Evolutionary conservation across 2,797 vertebrate genomes (phyloP).

Genomic region (Gymnopithys bicolor): DNA sequence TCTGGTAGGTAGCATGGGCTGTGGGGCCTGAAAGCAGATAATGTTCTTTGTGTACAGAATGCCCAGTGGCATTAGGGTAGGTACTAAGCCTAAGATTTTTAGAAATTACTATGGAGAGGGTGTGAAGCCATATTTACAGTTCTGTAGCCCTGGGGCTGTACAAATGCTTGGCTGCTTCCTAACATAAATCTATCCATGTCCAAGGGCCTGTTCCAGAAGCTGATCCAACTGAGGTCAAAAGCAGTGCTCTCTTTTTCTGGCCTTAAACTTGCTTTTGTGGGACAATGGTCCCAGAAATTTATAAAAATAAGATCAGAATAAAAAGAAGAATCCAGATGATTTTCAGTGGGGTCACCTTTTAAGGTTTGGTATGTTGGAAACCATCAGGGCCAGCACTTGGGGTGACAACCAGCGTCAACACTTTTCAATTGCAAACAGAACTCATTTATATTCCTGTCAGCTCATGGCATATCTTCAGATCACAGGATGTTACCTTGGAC

Average conservation of each 20-base stretch:
- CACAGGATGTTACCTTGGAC: background rate
- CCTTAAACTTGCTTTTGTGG: background rate
- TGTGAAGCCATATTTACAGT: background rate
- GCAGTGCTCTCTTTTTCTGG: background rate
- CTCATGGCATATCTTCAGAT: background rate
- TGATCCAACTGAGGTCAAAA: background rate
- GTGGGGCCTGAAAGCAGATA: background rate
- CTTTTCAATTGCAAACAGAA: background rate
- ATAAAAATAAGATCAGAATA: background rate
- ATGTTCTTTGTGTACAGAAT: background rate
- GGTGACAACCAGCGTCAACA: background rate
- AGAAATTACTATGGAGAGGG: background rate
- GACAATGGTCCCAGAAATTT: background rate
- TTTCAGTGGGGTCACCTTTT: background rate
- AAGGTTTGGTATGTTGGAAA: background rate
- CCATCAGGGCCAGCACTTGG: background rate
- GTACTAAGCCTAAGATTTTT: background rate
- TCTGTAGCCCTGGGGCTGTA: background rate
- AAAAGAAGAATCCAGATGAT: background rate
- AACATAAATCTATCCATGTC: background rate
- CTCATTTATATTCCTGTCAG: background rate
- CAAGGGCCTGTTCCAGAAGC: background rate
- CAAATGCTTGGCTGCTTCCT: background rate
- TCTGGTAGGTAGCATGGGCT: slow-evolving; percentile 78
- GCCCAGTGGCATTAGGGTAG: background rate